These are phyloP conservation scores for Athetis lepigone DNA, from an alignment of 2,888 invertebrate species.

Conservation along the genomic window DNA sequence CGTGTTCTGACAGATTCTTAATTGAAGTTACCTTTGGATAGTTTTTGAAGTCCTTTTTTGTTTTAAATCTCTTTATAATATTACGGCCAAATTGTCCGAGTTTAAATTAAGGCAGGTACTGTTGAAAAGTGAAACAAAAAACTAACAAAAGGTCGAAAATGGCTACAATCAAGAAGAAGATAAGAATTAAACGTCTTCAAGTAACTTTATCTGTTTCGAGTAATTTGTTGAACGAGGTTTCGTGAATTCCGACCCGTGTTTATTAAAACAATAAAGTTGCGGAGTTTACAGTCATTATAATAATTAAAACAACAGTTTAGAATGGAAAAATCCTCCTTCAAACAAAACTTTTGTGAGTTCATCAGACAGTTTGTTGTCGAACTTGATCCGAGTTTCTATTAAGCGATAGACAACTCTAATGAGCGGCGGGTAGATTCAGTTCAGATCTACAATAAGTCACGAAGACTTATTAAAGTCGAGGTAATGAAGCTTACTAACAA, in stretches of 20 bases:
- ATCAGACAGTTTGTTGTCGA: neutral
- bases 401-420: neutral
- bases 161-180: conserved; percentile 24
- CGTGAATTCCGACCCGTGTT: conserved; percentile 53
- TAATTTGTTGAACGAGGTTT: conserved; percentile 59
- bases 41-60: conserved; percentile 13
- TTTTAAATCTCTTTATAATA: conserved; percentile 2
- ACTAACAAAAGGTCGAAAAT: conserved; percentile 22
- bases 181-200: conserved; percentile 39
- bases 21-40: conserved; percentile 49
- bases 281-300: conserved; percentile 52
- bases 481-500: too few relatives aligned
- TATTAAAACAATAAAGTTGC: conserved; percentile 59
- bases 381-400: neutral
- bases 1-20: conserved; percentile 56
- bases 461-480: too few relatives aligned
- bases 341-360: conserved; percentile 24
- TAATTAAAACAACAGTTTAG: conserved; percentile 53
- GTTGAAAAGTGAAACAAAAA: neutral
- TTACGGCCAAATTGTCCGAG: conserved; percentile 2
- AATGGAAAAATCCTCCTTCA: conserved; percentile 36
- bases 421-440: neutral
- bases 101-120: neutral
- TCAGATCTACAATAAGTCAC: too few relatives aligned
- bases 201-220: conserved; percentile 57